A percentile compares a stretch with the other conserved stretches of the same genome.
Evolutionary conservation across 2,113 vertebrate species (phyloP).

Genomic region (Pipra filicauda): DNA sequence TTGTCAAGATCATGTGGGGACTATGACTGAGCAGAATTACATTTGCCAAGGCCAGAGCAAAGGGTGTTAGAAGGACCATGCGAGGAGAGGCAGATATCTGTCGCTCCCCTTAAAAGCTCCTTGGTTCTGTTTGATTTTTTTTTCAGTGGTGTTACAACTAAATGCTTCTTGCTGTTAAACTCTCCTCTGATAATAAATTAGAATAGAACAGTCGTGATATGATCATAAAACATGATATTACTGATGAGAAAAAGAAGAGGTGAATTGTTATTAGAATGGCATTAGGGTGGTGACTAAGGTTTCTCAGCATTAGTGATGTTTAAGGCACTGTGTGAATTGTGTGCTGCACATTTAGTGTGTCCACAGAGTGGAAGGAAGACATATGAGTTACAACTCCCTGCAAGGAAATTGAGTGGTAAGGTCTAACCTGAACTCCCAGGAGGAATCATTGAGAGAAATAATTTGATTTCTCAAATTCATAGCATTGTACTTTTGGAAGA

Average conservation of each 20-base stretch:
- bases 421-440: not conserved
- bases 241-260: not conserved
- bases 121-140: not conserved
- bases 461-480: constrained; percentile 1
- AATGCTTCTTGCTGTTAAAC: not conserved
- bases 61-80: not conserved
- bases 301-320: not conserved
- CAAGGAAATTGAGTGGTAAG: not conserved
- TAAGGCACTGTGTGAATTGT: not conserved
- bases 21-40: not conserved
- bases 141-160: not conserved
- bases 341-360: not conserved
- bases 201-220: not conserved
- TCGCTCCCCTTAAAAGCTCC: not conserved
- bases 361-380: not conserved
- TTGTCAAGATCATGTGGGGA: not conserved
- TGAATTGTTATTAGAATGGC: not conserved
- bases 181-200: not conserved
- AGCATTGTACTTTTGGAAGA: not conserved
- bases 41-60: not conserved
- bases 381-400: constrained; percentile 24
- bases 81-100: not conserved
- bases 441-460: not conserved
- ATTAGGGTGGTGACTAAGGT: not conserved
- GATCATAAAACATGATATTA: not conserved